These are phyloP conservation scores for Platichthys stellatus DNA, from an alignment of 2,113 vertebrate species.

Conservation along the genomic window DNA sequence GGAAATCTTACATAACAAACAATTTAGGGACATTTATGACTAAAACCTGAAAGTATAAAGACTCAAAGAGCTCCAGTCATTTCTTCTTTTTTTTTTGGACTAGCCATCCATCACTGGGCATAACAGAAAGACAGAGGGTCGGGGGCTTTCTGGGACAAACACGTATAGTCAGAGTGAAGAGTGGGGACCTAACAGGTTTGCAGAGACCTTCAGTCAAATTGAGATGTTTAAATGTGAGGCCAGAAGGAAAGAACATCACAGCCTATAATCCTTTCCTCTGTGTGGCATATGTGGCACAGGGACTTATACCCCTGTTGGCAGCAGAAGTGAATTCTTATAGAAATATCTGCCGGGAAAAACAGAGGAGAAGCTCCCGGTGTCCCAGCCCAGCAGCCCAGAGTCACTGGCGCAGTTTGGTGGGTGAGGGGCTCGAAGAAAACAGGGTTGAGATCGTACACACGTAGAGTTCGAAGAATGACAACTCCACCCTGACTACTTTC, in stretches of 20 bases:
- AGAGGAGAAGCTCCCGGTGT: no score
- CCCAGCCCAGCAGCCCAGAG: not conserved
- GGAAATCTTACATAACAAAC: slow-evolving; percentile 43
- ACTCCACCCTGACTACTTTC: slow-evolving; percentile 14
- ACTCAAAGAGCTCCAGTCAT: not conserved
- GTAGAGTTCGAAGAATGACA: slow-evolving; percentile 37
- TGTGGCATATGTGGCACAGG: no score
- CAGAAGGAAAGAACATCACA: not conserved
- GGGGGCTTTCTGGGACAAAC: not conserved
- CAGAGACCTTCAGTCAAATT: no score
- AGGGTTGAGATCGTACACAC: no score
- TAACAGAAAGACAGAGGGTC: not conserved
- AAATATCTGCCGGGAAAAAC: no score
- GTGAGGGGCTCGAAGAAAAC: no score
- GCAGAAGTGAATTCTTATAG: no score
- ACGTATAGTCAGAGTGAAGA: not conserved
- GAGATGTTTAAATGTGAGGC: no score
- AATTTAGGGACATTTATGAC: slow-evolving; percentile 27
- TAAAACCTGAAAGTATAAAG: slow-evolving; percentile 3
- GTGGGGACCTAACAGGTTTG: no score
- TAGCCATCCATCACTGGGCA: not conserved
- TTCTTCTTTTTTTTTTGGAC: slow-evolving; percentile 2
- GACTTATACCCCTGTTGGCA: no score
- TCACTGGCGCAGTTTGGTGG: not conserved
- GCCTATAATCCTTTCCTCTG: not conserved